Evolutionary conservation across 2,797 vertebrate genomes (phyloP).

Genomic region (Rachycentron canadum): DNA sequence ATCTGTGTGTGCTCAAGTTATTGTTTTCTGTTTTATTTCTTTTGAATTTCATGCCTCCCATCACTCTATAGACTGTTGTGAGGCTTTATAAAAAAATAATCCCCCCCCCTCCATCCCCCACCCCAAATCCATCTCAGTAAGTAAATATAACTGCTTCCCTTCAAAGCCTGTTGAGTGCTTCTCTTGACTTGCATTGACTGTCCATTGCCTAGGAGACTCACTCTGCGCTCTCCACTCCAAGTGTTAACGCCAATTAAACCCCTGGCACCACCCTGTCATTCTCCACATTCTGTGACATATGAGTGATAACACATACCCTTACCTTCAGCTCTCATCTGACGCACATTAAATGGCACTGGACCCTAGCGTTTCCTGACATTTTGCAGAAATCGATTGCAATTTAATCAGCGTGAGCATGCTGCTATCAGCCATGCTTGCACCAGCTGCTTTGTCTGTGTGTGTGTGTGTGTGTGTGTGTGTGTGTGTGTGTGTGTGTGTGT

Average conservation of each 20-base stretch:
- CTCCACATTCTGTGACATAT: conserved; percentile 78
- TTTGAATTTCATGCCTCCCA: conserved; percentile 48
- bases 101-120: conserved; percentile 12
- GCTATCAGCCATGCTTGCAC: conserved; percentile 74
- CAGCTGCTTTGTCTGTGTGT: conserved; percentile 66
- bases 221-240: conserved; percentile 53
- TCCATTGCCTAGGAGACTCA: conserved; percentile 74
- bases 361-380: conserved; percentile 84
- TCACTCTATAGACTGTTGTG: conserved; percentile 59
- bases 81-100: conserved; percentile 54
- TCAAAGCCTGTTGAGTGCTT: conserved; percentile 74
- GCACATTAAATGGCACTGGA: conserved; percentile 82
- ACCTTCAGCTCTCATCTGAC: conserved; percentile 81
- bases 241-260: conserved; percentile 84
- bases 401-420: conserved; percentile 79
- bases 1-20: conserved; percentile 66
- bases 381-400: conserved; percentile 84
- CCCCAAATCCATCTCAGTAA: conserved; percentile 64
- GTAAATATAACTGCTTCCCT: conserved; percentile 78
- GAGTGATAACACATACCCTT: conserved; percentile 81
- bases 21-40: conserved; percentile 70
- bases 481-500: too few species aligned
- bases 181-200: conserved; percentile 78
- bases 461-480: too few species aligned
- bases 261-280: conserved; percentile 78